Percentiles rank a stretch among this genome's conserved stretches.
phyloP scores from a whole-genome alignment of 92 coral and sea anemone genomes.

The Palythoa heliodiscus region DNA sequence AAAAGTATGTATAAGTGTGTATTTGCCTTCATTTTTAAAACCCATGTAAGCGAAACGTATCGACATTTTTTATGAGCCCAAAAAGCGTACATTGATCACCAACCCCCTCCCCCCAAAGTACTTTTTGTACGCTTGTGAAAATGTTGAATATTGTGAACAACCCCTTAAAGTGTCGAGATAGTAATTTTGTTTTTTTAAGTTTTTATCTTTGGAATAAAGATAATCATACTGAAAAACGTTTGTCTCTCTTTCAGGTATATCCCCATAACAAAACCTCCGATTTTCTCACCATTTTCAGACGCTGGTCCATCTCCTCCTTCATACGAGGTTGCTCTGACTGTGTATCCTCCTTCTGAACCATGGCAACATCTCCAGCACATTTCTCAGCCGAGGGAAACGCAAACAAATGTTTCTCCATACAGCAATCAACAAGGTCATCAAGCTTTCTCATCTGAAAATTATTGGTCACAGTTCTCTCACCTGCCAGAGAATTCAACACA shows the following conservation, averaged over 20 bases:
- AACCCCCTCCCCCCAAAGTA: too few species aligned
- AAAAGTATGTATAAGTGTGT: too few species aligned
- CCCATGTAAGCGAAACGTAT: too few species aligned
- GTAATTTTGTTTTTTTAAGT: neutral
- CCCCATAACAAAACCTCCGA: neutral
- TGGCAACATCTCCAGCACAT: conserved; percentile 36
- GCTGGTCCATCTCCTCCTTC: conserved; percentile 10
- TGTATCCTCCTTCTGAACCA: conserved; percentile 36
- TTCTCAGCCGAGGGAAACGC: neutral
- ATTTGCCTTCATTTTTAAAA: too few species aligned
- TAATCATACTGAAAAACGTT: too few species aligned
- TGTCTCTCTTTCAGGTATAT: neutral
- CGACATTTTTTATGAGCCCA: too few species aligned
- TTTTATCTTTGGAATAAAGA: neutral
- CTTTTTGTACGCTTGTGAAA: too few species aligned
- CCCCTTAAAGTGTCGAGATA: too few species aligned
- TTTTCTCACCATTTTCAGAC: neutral
- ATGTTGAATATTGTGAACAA: too few species aligned
- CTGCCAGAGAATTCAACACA: neutral
- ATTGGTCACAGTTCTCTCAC: neutral
- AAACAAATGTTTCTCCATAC: neutral
- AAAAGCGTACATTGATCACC: too few species aligned
- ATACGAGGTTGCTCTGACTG: conserved; percentile 30
- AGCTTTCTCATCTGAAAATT: neutral
- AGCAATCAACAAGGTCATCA: neutral